phyloP scores from a whole-genome alignment of 2,113 vertebrate species.

The Odocoileus hemionus region DNA sequence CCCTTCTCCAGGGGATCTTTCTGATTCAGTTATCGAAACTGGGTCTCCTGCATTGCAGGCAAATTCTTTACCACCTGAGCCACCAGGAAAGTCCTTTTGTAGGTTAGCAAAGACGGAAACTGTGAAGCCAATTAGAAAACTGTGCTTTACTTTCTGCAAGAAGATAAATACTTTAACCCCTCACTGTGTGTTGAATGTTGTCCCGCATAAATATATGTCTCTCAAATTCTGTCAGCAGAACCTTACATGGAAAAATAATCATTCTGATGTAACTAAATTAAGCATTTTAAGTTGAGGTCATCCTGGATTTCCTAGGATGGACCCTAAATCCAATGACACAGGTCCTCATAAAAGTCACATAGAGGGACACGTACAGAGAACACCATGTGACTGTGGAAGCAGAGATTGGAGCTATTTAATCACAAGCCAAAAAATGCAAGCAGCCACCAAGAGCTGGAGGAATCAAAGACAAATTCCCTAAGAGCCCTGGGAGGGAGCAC shows the following conservation, averaged over 20 bases:
- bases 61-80: background rate
- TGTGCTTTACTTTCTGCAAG: background rate
- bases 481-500: background rate
- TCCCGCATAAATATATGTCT: accelerated
- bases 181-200: background rate
- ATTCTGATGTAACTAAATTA: background rate
- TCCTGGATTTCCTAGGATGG: background rate
- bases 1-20: background rate
- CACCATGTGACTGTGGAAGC: background rate
- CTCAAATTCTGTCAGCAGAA: background rate
- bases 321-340: background rate
- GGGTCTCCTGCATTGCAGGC: background rate
- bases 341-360: background rate
- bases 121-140: background rate
- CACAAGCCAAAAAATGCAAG: background rate
- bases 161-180: background rate
- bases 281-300: background rate
- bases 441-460: background rate
- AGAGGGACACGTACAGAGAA: background rate
- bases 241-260: background rate
- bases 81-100: background rate
- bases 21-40: background rate
- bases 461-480: no score
- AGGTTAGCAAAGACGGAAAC: background rate
- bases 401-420: background rate